Conservation (phyloP, 1,140 invertebrate species). For the Sitobion miscanthi region DNA sequence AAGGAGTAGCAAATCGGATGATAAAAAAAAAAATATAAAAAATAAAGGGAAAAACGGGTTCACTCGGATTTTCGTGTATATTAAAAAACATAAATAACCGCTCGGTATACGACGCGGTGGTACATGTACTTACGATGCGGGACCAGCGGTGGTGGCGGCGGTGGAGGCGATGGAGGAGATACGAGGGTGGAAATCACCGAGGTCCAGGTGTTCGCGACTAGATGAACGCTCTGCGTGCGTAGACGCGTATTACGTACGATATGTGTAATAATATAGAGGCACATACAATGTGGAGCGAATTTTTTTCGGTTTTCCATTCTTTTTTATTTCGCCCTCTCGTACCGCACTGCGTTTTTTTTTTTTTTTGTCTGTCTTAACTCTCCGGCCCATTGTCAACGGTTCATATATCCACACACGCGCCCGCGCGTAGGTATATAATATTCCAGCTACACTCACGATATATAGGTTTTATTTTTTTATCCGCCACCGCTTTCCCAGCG, state of each 20-base stretch:
- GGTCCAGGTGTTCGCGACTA: slow-evolving; percentile 55
- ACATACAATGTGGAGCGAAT: slow-evolving; percentile 45
- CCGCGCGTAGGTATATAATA: neutral
- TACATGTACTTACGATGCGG: neutral
- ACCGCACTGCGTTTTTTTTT: slow-evolving; percentile 41
- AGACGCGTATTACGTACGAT: neutral
- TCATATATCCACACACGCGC: neutral
- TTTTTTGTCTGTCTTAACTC: slow-evolving; percentile 48
- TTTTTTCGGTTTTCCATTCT: slow-evolving; percentile 35
- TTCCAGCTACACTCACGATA: neutral
- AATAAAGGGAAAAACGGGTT: slow-evolving; percentile 49
- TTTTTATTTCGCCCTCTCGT: slow-evolving; percentile 18
- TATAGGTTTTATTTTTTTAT: neutral
- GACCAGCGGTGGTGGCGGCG: neutral
- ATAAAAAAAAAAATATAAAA: neutral
- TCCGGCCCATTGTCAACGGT: slow-evolving; percentile 53
- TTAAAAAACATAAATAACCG: slow-evolving; percentile 57
- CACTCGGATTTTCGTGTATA: slow-evolving; percentile 52
- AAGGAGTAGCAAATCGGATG: slow-evolving; percentile 35
- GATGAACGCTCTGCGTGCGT: neutral
- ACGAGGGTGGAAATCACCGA: slow-evolving; percentile 52
- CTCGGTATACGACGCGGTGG: neutral
- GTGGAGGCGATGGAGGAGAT: neutral
- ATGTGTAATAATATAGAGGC: neutral
- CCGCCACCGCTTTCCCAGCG: slow-evolving; percentile 38